Percentiles rank a stretch among this genome's conserved stretches.
Evolutionary conservation across 2,797 vertebrate species (phyloP).

Genomic region (Rhadinocentrus ornatus): DNA sequence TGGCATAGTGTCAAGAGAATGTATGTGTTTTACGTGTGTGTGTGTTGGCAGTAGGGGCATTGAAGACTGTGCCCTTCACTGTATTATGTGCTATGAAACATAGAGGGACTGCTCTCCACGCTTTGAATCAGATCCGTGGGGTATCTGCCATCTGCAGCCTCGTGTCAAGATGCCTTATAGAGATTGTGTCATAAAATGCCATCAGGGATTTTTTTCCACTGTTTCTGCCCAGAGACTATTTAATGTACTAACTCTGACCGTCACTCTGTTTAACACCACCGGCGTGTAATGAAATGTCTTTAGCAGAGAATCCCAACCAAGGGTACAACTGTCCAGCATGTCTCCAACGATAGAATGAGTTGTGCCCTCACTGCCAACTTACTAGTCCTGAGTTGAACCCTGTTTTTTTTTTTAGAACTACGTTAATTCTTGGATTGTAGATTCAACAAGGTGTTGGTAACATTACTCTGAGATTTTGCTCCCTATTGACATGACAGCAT

Average conservation of each 20-base stretch:
- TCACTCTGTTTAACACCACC: constrained; percentile 6
- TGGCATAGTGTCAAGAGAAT: constrained; percentile 45
- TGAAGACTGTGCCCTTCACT: constrained; percentile 51
- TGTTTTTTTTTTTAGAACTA: no score
- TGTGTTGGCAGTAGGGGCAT: not conserved
- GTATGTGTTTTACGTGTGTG: not conserved
- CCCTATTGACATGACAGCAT: no score
- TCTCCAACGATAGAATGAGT: no score
- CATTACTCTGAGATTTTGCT: no score
- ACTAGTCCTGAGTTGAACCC: no score
- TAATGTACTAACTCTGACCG: not conserved
- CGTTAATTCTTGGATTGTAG: no score
- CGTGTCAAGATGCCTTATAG: constrained; percentile 44
- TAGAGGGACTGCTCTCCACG: constrained; percentile 35
- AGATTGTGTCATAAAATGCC: constrained; percentile 41
- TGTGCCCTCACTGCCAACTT: no score
- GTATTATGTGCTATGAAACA: constrained; percentile 42
- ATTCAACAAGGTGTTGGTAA: no score
- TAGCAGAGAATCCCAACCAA: not conserved
- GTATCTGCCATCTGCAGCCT: constrained; percentile 71
- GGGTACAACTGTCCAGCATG: not conserved
- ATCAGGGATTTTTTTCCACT: constrained; percentile 19
- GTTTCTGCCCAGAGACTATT: constrained; percentile 8
- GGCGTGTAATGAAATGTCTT: not conserved
- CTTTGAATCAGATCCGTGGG: constrained; percentile 51